These are phyloP conservation scores for Sturmia bella DNA, from an alignment of 2,888 invertebrate species.

Conservation along the genomic window DNA sequence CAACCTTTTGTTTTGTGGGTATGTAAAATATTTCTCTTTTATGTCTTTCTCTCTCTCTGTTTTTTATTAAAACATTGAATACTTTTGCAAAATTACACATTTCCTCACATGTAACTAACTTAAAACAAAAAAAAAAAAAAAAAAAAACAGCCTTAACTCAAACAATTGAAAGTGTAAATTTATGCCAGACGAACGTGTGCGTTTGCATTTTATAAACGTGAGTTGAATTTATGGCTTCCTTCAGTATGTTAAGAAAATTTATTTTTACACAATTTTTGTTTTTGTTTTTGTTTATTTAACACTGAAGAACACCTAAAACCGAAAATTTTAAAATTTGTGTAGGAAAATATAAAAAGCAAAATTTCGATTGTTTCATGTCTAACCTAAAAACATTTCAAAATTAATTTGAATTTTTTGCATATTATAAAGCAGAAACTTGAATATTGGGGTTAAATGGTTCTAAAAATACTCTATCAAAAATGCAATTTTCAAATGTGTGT, in stretches of 20 bases:
- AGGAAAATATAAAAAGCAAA: background rate
- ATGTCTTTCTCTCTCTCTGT: no score
- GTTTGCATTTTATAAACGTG: slow-evolving; percentile 46
- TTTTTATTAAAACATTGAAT: slow-evolving; percentile 55
- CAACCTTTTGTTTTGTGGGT: background rate
- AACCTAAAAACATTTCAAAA: background rate
- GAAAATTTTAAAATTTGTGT: slow-evolving; percentile 11
- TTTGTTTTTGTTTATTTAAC: slow-evolving; percentile 12
- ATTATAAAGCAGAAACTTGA: no score
- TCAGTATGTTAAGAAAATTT: slow-evolving; percentile 23
- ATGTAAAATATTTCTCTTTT: slow-evolving; percentile 18
- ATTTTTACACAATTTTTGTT: background rate
- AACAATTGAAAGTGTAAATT: slow-evolving; percentile 35
- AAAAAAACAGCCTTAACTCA: background rate
- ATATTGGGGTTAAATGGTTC: no score
- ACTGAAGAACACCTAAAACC: slow-evolving; percentile 5
- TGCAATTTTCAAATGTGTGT: no score
- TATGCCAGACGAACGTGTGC: background rate
- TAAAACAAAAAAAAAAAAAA: background rate
- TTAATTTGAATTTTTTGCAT: slow-evolving; percentile 11
- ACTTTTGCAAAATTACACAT: slow-evolving; percentile 19
- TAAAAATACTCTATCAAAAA: no score
- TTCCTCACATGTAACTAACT: background rate
- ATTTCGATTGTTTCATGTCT: background rate
- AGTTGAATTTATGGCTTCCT: slow-evolving; percentile 60